Conservation (phyloP, 1,140 invertebrate genomes). For the Cyrtorhinus lividipennis region DNA sequence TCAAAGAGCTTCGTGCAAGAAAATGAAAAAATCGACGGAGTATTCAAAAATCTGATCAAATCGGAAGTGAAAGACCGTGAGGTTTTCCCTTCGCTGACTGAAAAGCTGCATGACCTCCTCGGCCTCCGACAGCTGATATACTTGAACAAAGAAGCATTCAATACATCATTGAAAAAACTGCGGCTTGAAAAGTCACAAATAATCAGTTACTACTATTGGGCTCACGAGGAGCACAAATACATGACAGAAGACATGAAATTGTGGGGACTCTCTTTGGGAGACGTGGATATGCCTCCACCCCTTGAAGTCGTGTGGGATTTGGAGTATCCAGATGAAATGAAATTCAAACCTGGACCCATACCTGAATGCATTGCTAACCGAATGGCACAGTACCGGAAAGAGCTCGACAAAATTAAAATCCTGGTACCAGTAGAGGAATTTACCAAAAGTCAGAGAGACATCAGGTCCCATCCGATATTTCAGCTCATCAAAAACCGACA, state of each 20-base stretch:
- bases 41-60: not conserved
- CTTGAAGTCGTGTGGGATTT: not conserved
- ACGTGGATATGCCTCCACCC: not conserved
- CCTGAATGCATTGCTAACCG: not conserved
- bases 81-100: not conserved
- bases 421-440: not conserved
- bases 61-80: not conserved
- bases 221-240: not conserved
- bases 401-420: not conserved
- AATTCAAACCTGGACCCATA: not conserved
- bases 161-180: not conserved
- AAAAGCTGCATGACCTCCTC: not conserved
- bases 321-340: not conserved
- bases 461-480: not conserved
- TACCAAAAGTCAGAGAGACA: not conserved
- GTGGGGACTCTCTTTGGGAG: not conserved
- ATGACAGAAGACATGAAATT: not conserved
- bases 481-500: not conserved
- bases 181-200: not conserved
- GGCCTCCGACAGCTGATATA: not conserved
- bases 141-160: not conserved
- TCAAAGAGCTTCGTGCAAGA: not conserved
- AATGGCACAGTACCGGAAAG: not conserved
- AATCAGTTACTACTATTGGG: not conserved
- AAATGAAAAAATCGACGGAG: not conserved